phyloP scores from a whole-genome alignment of 1,140 invertebrate genomes.

The Aphelinus certus region DNA sequence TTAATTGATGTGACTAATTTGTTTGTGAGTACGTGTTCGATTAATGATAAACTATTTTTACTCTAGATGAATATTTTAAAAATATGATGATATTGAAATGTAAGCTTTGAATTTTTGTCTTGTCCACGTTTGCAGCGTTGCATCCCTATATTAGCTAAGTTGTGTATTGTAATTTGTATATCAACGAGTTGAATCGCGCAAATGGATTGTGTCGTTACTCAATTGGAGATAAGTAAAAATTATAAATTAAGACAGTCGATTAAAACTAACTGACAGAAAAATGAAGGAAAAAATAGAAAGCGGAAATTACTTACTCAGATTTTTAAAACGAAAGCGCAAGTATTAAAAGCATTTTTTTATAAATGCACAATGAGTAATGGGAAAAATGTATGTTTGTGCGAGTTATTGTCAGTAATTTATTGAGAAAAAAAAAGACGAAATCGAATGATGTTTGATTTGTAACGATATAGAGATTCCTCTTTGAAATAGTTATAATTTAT shows the following conservation, averaged over 20 bases:
- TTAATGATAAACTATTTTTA: background rate
- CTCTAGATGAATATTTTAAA: background rate
- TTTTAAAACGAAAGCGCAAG: constrained; percentile 1
- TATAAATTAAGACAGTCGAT: background rate
- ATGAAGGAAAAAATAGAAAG: constrained; percentile 4
- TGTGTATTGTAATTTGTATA: constrained; percentile 36
- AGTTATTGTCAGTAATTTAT: constrained; percentile 40
- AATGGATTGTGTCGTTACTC: constrained; percentile 26
- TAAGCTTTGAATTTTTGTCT: constrained; percentile 6
- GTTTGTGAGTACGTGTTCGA: background rate
- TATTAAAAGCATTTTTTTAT: constrained; percentile 25
- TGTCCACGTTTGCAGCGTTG: constrained; percentile 36
- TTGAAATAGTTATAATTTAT: constrained; percentile 40
- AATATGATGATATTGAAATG: background rate
- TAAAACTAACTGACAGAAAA: background rate
- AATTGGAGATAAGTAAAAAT: constrained; percentile 23
- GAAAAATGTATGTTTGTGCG: constrained; percentile 37
- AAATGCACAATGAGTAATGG: constrained; percentile 36
- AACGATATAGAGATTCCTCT: constrained; percentile 29
- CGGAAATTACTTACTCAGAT: background rate
- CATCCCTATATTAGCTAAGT: constrained; percentile 15
- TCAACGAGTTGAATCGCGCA: constrained; percentile 27
- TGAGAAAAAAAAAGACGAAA: constrained; percentile 17
- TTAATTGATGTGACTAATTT: background rate
- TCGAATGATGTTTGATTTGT: constrained; percentile 34